Evolutionary conservation across 2,113 vertebrate species (phyloP), one percentile per base, ranked within the genome.

Genomic region (Macquaria australasica): DNA sequence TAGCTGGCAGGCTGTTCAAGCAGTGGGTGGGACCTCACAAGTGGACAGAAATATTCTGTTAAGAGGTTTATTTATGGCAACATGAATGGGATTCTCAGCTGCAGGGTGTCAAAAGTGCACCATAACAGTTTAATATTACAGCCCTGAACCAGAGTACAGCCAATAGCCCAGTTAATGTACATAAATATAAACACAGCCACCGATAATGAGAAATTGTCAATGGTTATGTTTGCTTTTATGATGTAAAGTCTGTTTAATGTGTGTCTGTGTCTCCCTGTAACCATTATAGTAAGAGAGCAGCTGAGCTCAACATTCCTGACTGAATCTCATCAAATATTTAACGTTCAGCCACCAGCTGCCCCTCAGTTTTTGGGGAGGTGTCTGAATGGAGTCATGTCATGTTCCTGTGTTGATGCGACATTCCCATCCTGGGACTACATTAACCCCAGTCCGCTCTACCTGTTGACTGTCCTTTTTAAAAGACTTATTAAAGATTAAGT

Each of bases 301-400:
- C 34, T 31, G 41, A 77, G n/a, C 28, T 48, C 67, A 53, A 34
- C 43, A 23, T 37, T 74, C 14, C 80, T 53, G 77, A 82, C 56
- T 39, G 48, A 58, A 58, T 21, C 79, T 77, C 71, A 77, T 82
- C 2, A 84, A 87, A 87, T 66, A 83, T 87, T 84, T 50, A 82
- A 73, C 12, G 45, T 64, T 39, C 41, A 55, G 77, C 55, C 41
- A 31, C 45, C 15, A 59, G 83, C 62, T 82, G 67, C 68, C 68
- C 55, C 62, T 41, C 70, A 6, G 14, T 21, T 64, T 45, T 2
- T 23, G 15, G 66, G 56, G 31, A 58, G 8, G 43, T 69, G 53
- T 55, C 63, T 20, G 34, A 71, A 8, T 43, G 64, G 67, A 69
- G 20, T 18, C 11, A 0, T 2, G 5, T 18, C 8, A 0, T 43